phyloP scores from a whole-genome alignment of 2,888 invertebrate genomes.

The Drosophila affinis region DNA sequence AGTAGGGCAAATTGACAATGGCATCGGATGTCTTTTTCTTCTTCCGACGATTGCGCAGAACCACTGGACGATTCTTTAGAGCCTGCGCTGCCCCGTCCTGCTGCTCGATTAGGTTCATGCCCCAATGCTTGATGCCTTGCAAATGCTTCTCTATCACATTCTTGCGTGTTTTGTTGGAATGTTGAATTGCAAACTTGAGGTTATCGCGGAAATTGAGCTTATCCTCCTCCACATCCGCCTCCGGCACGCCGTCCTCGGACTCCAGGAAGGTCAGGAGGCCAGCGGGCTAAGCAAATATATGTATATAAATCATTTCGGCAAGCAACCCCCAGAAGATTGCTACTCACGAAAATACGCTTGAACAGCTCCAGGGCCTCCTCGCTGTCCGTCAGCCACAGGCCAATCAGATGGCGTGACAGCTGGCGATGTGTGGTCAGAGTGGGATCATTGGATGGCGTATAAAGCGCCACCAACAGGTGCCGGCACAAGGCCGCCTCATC shows the following conservation, averaged over 20 bases:
- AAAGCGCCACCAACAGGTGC: constrained; percentile 95
- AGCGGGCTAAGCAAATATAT: constrained; percentile 88
- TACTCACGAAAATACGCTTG: constrained; percentile 92
- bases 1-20: constrained; percentile 87
- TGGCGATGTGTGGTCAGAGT: constrained; percentile 94
- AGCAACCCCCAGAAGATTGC: no score
- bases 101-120: constrained; percentile 84
- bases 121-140: constrained; percentile 88
- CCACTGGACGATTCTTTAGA: constrained; percentile 90
- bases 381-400: constrained; percentile 98
- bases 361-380: constrained; percentile 94
- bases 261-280: constrained; percentile 96
- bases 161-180: constrained; percentile 87
- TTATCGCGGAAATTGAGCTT: constrained; percentile 94
- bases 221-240: constrained; percentile 88
- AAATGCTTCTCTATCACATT: constrained; percentile 93
- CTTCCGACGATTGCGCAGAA: constrained; percentile 93
- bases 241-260: constrained; percentile 90
- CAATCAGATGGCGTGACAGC: constrained; percentile 96
- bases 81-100: constrained; percentile 82
- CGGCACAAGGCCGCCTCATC: constrained; percentile 98
- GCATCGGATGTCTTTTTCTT: constrained; percentile 82
- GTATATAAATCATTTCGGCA: neutral
- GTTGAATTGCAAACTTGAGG: constrained; percentile 95
- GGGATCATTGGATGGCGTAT: constrained; percentile 91